Evolutionary conservation across 1,140 invertebrate genomes (phyloP), one percentile per base, ranked within the genome.

Genomic region (Eueides isabella): DNA sequence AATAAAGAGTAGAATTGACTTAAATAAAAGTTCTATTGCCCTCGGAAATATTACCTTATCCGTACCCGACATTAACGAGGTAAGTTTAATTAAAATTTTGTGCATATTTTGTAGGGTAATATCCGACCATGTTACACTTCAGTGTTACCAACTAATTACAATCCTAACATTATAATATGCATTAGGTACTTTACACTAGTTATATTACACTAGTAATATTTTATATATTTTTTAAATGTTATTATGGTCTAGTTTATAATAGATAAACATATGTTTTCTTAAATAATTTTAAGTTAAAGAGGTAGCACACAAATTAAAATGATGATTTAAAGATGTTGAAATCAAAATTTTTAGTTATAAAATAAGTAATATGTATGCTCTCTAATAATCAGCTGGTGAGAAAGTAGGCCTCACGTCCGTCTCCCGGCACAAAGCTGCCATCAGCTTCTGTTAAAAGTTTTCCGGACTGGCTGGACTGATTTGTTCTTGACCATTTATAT

Each of bases 51-150:
- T 74, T 68, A 63, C 6, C 16, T 31, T 38, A 23, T 63, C 44
- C 30, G 30, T 31, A 35, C 14, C 61, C 23, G 14, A 72, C 71
- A 72, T 69, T 23, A 55, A 72, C 70, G 65, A 73, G 55, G 74
- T 35, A 78, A 80, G 65, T 79, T 81, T 80, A 81, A 85, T 85
- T 83, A 80, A 85, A 83, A 83, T 81, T 79, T 78, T 74, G 72
- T 64, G 71, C 63, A 28, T 71, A 73, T 67, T 61, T 62, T 35
- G 19, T 30, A 31, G 48, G 38, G 48, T n/a, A 55, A 55, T 55
- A 55, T 55, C 29, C 14, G 6, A 31, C 61, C 61, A 63, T 14
- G 19, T n/a, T 19, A 31, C 29, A 30, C 61, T 55, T 55, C 16
- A 14, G 12, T 16, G 29, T 12, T n/a, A 30, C 29, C n/a, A n/a